Base-by-base conservation (phyloP, 2,113 vertebrate genomes). In the Grammatotria lemairii region DNA sequence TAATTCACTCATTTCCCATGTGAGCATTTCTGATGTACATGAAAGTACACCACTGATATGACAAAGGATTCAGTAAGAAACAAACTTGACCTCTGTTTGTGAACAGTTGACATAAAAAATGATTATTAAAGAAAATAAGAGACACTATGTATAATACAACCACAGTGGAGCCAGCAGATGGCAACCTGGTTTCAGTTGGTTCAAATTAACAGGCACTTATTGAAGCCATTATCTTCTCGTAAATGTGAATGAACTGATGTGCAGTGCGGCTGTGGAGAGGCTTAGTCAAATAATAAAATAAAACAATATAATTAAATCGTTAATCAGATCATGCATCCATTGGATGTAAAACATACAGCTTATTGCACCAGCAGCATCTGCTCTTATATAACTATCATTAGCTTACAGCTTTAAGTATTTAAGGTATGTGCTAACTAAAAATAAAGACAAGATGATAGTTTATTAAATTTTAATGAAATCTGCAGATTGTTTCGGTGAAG, bases 271-370 rank as follows among this genome's bases (percentile, higher is more conserved):
- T 42, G 70, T 79, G n/a, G 17, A 33, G 2, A 8, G 38, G 11
- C 42, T 63, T 14, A 33, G 40, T 47, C 31, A 63, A 35, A 49
- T 19, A 63, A 60, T 16, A 38, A 19, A 45, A 11, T 19, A 26
- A 26, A 54, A 53, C 55, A 53, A 19, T 21, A 40, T 65, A 40
- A 53, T 23, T 80, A 17, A 79, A 23, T 55, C 0, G 0, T 21
- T 55, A 55, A 55, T 55, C 1, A 55, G 51, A 54, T 54, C 0
- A 7, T 13, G 45, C 53, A 1, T 2, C n/a, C 1, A 55, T 23
- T 55, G 53, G 1, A 7, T 0, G 11, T 55, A 55, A 23, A 55
- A 7, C 3, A 0, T 0, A 55, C 10, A 55, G 2, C n/a, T 55
- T 13, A 23, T 54, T 54, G 10, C 53, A 23, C 10, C 53, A 54